Conservation (phyloP, 64 coral and sea anemone genomes). For the Pocillopora damicornis region DNA sequence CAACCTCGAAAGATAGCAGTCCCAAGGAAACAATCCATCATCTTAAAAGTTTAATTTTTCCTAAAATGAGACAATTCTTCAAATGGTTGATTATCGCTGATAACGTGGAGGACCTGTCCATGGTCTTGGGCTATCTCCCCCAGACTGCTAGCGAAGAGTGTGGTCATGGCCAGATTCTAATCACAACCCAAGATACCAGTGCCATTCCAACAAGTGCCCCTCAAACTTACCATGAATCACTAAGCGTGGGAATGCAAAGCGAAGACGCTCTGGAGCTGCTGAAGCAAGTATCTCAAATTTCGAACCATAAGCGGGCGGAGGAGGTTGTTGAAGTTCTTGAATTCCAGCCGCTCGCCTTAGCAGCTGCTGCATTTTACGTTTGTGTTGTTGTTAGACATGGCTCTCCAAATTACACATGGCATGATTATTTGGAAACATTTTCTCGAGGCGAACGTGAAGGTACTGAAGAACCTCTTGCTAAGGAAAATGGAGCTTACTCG, state of each 20-base stretch:
- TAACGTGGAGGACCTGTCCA: neutral
- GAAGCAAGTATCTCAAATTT: neutral
- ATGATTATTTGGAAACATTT: constrained; percentile 31
- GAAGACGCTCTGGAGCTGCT: neutral
- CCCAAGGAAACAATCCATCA: neutral
- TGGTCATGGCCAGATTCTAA: constrained; percentile 1
- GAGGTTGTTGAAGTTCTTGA: constrained; percentile 12
- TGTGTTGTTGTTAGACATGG: neutral
- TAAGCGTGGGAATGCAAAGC: neutral
- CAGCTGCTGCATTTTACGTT: constrained; percentile 33
- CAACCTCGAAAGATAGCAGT: neutral
- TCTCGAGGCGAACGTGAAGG: constrained; percentile 28
- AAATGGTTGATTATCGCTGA: constrained; percentile 21
- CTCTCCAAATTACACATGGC: constrained; percentile 12
- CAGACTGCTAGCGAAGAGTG: neutral
- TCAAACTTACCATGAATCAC: neutral
- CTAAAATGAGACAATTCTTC: neutral
- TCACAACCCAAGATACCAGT: constrained; percentile 28
- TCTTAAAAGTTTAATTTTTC: neutral
- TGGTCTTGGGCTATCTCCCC: neutral
- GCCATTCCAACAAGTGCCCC: neutral
- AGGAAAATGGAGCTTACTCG: constrained; percentile 38
- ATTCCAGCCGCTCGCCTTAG: constrained; percentile 33
- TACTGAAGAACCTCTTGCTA: too few species aligned
- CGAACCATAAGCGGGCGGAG: neutral